These are phyloP conservation scores for Peromyscus polionotus DNA, from an alignment of 2,113 vertebrate genomes.

Conservation along the genomic window DNA sequence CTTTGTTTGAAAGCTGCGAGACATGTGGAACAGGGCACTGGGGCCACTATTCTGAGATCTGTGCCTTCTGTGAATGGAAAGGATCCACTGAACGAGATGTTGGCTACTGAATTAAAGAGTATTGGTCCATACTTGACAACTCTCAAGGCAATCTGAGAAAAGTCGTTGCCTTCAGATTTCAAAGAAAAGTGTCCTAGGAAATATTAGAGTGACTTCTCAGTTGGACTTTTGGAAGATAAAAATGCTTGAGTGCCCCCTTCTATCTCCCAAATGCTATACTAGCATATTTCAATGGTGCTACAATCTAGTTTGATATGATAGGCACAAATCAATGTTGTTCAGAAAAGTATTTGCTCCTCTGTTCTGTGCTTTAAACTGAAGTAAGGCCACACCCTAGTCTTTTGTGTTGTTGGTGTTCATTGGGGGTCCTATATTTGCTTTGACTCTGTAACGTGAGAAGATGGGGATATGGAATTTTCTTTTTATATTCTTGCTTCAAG, in stretches of 20 bases:
- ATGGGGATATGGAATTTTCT: conserved; percentile 35
- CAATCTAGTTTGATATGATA: conserved; percentile 14
- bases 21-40: conserved; percentile 38
- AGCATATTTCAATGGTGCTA: conserved; percentile 15
- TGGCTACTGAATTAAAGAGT: conserved; percentile 12
- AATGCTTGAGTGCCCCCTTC: not conserved
- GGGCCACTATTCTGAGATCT: not conserved
- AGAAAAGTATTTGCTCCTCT: not conserved
- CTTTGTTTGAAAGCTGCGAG: conserved; percentile 37
- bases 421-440: conserved; percentile 3
- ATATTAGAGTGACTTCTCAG: not conserved
- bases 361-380: conserved; percentile 42
- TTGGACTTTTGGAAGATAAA: not conserved
- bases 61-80: not conserved
- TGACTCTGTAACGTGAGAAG: conserved; percentile 10
- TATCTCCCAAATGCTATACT: not conserved
- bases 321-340: conserved; percentile 20
- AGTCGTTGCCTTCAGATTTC: not conserved
- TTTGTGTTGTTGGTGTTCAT: conserved; percentile 9
- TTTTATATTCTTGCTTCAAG: conserved; percentile 8
- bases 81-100: not conserved
- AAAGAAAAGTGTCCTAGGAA: not conserved
- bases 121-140: not conserved
- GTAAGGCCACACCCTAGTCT: not conserved
- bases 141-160: conserved; percentile 38